A percentile compares a stretch with the other conserved stretches of the same genome.
These are phyloP conservation scores for Siniperca undulata DNA, from an alignment of 2,797 vertebrate genomes.

Conservation along the genomic window DNA sequence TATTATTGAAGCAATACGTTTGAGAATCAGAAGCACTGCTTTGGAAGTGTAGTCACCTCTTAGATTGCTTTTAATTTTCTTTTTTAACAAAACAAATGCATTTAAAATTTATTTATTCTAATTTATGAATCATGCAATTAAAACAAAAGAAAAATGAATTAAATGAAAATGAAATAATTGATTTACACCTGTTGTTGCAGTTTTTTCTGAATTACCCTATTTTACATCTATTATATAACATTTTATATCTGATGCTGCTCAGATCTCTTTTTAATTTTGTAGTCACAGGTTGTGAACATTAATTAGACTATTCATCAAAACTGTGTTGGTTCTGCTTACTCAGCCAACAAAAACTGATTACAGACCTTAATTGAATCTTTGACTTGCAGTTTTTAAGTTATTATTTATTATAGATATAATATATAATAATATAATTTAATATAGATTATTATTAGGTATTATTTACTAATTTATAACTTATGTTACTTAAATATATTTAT, in stretches of 20 bases:
- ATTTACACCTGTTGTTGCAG: neutral
- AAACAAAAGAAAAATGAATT: neutral
- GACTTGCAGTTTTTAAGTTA: neutral
- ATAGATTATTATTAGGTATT: too few species aligned
- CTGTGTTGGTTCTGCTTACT: neutral
- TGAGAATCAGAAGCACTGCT: neutral
- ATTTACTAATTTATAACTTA: neutral
- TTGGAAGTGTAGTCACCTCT: neutral
- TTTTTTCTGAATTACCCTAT: neutral
- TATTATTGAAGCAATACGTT: neutral
- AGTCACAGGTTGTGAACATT: slow-evolving; percentile 21
- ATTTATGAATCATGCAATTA: neutral
- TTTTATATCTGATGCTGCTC: neutral
- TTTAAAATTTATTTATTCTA: neutral
- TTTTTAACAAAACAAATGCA: too few species aligned
- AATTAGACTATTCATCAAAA: slow-evolving; percentile 13
- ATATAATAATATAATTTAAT: too few species aligned
- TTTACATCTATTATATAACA: neutral
- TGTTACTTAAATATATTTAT: neutral
- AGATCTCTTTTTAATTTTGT: slow-evolving; percentile 9
- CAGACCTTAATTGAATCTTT: slow-evolving; percentile 17
- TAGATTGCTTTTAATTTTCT: too few species aligned
- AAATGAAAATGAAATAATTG: neutral
- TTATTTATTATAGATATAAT: neutral
- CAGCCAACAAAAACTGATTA: slow-evolving; percentile 19